These are phyloP conservation scores for Piliocolobus tephrosceles DNA, from an alignment of 2,113 vertebrate genomes.

Conservation along the genomic window DNA sequence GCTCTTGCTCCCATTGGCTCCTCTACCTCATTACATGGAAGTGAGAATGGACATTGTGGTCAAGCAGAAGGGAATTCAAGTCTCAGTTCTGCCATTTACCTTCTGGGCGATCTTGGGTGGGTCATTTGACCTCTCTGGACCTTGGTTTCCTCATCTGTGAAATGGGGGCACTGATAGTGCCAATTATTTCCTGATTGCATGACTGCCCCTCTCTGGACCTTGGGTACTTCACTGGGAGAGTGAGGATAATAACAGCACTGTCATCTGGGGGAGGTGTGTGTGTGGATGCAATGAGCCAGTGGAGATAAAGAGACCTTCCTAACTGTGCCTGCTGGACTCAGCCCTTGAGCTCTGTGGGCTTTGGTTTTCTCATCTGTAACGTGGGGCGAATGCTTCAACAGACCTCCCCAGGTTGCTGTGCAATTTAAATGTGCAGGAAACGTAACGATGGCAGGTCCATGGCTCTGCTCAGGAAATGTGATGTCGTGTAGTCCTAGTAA, in stretches of 20 bases:
- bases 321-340: neutral
- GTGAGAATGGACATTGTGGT: neutral
- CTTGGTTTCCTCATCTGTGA: neutral
- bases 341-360: neutral
- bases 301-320: neutral
- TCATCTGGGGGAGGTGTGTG: neutral
- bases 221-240: neutral
- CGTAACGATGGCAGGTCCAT: too few species aligned
- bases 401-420: neutral
- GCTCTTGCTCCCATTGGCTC: neutral
- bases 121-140: neutral
- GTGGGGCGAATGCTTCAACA: neutral
- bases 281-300: neutral
- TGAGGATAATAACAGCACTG: neutral
- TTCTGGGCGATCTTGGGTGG: neutral
- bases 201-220: neutral
- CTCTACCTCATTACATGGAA: neutral
- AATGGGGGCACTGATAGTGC: neutral
- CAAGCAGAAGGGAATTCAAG: neutral
- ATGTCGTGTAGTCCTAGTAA: neutral
- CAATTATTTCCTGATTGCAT: neutral
- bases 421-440: neutral
- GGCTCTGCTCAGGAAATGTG: neutral
- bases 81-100: neutral
- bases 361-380: neutral